Evolutionary conservation across 2,888 invertebrate genomes (phyloP).

Genomic region (Polylopha cassiicola): DNA sequence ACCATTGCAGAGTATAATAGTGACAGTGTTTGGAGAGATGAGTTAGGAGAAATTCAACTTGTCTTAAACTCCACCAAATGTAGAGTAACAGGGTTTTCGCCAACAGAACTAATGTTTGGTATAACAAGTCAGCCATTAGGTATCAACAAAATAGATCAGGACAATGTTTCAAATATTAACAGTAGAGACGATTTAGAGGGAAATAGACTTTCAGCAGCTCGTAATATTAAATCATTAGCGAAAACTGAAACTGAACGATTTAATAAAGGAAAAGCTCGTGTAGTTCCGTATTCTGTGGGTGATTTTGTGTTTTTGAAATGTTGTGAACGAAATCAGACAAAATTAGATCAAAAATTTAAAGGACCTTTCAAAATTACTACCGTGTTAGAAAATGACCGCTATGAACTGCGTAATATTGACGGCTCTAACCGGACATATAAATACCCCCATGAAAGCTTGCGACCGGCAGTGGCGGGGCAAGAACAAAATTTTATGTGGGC

Average conservation of each 20-base stretch:
- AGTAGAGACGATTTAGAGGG: too few species aligned
- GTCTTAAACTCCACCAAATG: slow-evolving; percentile 23
- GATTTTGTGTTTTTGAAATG: slow-evolving; percentile 26
- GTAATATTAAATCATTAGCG: slow-evolving; percentile 18
- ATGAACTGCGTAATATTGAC: slow-evolving; percentile 20
- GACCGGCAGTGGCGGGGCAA: too few species aligned
- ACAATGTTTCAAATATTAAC: too few species aligned
- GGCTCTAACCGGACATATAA: slow-evolving; percentile 23
- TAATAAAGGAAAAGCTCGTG: slow-evolving; percentile 18
- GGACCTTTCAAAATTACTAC: slow-evolving; percentile 21
- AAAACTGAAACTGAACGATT: slow-evolving; percentile 17
- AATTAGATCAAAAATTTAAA: slow-evolving; percentile 26
- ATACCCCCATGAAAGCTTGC: slow-evolving; percentile 24
- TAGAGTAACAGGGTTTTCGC: slow-evolving; percentile 23
- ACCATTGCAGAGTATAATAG: too few species aligned
- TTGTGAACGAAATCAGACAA: slow-evolving; percentile 26
- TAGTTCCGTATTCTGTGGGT: slow-evolving; percentile 20
- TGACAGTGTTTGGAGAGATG: too few species aligned
- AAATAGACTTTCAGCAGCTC: too few species aligned
- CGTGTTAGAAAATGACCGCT: slow-evolving; percentile 24
- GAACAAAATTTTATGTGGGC: too few species aligned
- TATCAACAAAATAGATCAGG: slow-evolving; percentile 8
- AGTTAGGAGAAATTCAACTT: too few species aligned
- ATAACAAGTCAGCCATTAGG: slow-evolving; percentile 17
- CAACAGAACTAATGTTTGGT: slow-evolving; percentile 26